These are phyloP conservation scores for Empidonax traillii DNA, from an alignment of 2,113 vertebrate species.

Conservation along the genomic window DNA sequence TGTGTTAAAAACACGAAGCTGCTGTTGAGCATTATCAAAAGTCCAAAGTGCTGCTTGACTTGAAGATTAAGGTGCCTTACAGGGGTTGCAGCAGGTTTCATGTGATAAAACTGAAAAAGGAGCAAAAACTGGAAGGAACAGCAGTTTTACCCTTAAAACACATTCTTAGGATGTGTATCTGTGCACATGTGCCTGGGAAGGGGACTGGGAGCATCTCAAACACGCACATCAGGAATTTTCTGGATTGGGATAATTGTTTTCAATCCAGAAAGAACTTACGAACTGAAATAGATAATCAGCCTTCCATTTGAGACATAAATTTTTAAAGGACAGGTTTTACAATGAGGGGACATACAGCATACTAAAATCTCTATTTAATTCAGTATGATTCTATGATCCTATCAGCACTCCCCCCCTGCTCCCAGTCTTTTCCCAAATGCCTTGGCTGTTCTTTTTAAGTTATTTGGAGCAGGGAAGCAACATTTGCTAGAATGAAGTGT, in stretches of 20 bases:
- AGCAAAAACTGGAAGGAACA: neutral
- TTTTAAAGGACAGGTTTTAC: neutral
- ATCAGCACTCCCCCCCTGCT: neutral
- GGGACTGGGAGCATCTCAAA: neutral
- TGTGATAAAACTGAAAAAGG: neutral
- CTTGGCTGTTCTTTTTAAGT: neutral
- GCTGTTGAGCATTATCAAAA: neutral
- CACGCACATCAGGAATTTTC: neutral
- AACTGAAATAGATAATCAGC: neutral
- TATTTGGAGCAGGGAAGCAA: neutral
- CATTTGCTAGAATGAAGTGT: neutral
- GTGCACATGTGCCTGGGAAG: rapidly evolving
- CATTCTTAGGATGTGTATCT: neutral
- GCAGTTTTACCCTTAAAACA: neutral
- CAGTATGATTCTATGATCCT: neutral
- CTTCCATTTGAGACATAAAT: neutral
- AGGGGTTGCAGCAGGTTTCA: neutral
- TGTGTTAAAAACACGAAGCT: neutral
- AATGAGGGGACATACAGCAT: neutral
- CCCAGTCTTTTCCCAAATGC: neutral
- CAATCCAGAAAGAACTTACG: neutral
- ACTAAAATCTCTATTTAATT: neutral
- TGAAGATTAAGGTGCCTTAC: neutral
- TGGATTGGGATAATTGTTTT: neutral
- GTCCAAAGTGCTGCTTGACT: neutral